phyloP scores from a whole-genome alignment of 2,888 invertebrate species.

The Agrochola litura region DNA sequence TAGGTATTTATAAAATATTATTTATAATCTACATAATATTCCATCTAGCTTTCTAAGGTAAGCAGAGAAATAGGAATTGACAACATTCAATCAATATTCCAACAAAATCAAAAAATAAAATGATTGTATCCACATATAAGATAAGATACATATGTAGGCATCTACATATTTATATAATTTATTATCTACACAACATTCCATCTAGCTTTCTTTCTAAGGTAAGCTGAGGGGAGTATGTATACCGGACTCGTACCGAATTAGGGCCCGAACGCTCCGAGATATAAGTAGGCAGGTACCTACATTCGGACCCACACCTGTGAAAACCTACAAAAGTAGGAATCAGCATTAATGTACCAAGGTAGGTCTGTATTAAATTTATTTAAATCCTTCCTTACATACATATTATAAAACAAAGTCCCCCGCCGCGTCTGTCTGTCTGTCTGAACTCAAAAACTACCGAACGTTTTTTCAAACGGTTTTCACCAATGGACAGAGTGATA shows the following conservation, averaged over 20 bases:
- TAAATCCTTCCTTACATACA: no score
- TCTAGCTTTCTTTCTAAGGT: neutral
- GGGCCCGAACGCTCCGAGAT: neutral
- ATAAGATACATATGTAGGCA: neutral
- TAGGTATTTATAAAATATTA: neutral
- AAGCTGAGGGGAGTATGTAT: neutral
- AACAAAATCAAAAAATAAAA: neutral
- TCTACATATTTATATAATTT: neutral
- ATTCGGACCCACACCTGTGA: slow-evolving; percentile 4
- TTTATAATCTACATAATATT: neutral
- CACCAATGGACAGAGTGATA: no score
- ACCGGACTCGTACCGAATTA: neutral
- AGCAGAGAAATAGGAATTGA: neutral
- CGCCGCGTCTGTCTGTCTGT: no score
- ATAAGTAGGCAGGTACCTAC: neutral
- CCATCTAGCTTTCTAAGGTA: neutral
- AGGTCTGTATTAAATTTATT: neutral
- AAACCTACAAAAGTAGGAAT: neutral
- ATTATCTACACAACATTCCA: neutral
- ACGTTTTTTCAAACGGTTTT: no score
- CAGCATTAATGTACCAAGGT: neutral
- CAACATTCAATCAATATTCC: neutral
- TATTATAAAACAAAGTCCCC: no score
- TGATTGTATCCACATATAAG: neutral
- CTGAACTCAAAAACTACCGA: no score